Conservation (phyloP, 1,140 invertebrate genomes). For the Acromyrmex echinatior region DNA sequence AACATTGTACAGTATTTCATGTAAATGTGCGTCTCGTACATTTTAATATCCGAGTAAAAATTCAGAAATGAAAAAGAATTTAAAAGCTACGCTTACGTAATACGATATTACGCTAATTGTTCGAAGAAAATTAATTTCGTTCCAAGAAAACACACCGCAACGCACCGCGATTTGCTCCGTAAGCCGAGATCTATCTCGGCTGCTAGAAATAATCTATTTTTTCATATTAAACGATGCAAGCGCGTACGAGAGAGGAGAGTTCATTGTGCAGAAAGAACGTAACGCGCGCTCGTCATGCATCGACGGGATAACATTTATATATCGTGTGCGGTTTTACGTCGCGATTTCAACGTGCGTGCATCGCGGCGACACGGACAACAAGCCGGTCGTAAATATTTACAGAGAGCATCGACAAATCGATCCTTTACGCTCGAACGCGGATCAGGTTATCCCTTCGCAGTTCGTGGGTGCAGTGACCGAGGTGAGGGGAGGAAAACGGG, state of each 20-base stretch:
- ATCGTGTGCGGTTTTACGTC: conserved; percentile 32
- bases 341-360: conserved; percentile 53
- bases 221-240: conserved; percentile 10
- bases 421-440: conserved; percentile 67
- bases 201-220: conserved; percentile 18
- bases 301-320: conserved; percentile 63
- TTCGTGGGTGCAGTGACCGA: conserved; percentile 72
- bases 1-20: no score
- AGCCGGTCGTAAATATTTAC: conserved; percentile 72
- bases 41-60: background rate
- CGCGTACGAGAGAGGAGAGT: conserved; percentile 25
- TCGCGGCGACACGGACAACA: conserved; percentile 20
- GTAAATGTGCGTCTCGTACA: background rate
- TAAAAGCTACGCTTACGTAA: background rate
- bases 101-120: background rate
- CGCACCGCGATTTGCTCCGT: background rate
- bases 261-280: conserved; percentile 43
- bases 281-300: conserved; percentile 35
- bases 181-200: conserved; percentile 17
- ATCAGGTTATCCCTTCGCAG: conserved; percentile 54
- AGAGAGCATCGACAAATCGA: conserved; percentile 69
- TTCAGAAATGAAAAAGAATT: background rate
- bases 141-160: background rate
- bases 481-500: conserved; percentile 28
- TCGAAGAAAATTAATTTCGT: background rate